phyloP scores from a whole-genome alignment of 1,140 invertebrate genomes.

The Mercenaria mercenaria region DNA sequence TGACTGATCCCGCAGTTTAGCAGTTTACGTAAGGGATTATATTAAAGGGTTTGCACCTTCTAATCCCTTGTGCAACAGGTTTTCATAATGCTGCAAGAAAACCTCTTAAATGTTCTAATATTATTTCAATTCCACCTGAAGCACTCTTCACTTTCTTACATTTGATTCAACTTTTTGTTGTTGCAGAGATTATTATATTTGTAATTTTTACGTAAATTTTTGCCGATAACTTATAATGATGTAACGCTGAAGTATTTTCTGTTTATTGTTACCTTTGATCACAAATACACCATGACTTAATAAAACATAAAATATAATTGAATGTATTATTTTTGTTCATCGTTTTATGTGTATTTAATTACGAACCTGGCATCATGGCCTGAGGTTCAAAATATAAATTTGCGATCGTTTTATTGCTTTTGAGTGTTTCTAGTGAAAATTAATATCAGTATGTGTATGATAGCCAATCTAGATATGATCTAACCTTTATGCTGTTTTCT shows the following conservation, averaged over 20 bases:
- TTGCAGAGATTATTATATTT: not conserved
- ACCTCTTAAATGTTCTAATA: not conserved
- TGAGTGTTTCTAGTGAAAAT: not conserved
- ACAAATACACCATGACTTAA: not conserved
- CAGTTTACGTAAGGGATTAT: not conserved
- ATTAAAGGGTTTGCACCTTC: not conserved
- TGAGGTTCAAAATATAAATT: not conserved
- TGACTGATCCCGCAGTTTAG: not conserved
- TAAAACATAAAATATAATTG: not conserved
- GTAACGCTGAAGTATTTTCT: not conserved
- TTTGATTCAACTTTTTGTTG: not conserved
- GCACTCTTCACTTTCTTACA: not conserved
- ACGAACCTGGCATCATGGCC: not conserved
- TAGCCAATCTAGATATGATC: not conserved
- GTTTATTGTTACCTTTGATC: not conserved
- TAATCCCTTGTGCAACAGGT: conserved; percentile 11
- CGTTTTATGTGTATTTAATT: conserved; percentile 12
- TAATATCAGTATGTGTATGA: not conserved
- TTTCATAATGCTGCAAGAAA: not conserved
- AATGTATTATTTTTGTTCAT: not conserved
- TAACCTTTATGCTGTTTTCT: not conserved
- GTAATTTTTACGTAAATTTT: not conserved
- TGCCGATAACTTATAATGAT: not conserved
- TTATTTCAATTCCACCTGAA: not conserved
- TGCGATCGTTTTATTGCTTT: not conserved